phyloP scores from a whole-genome alignment of 2,888 invertebrate genomes.

The Dascillus cervinus region DNA sequence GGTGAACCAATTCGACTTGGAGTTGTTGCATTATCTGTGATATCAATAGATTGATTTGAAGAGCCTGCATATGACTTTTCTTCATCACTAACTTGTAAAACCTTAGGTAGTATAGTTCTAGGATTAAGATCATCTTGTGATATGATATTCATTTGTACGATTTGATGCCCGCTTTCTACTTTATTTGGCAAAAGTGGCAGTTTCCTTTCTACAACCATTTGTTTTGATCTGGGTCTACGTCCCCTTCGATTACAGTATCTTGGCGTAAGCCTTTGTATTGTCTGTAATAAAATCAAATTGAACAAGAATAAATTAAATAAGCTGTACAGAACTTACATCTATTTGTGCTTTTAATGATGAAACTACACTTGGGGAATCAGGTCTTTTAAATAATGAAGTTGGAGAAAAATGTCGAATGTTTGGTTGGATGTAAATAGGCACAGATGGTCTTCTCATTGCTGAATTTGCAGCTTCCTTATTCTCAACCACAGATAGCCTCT shows the following conservation, averaged over 20 bases:
- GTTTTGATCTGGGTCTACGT: conserved; percentile 43
- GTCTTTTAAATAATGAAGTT: conserved; percentile 23
- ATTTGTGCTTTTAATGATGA: conserved; percentile 44
- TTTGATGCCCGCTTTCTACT: conserved; percentile 41
- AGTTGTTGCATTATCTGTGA: conserved; percentile 23
- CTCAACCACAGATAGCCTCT: not conserved
- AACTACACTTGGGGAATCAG: conserved; percentile 27
- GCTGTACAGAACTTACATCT: conserved; percentile 35
- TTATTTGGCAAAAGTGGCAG: conserved; percentile 59
- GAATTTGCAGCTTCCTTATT: not conserved
- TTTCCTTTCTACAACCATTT: conserved; percentile 68
- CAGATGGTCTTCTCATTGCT: not conserved
- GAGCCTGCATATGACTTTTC: conserved; percentile 9
- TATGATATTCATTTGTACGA: conserved; percentile 41
- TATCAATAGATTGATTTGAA: conserved; percentile 5
- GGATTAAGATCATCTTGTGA: conserved; percentile 24
- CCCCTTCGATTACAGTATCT: conserved; percentile 41
- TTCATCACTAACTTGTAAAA: conserved; percentile 9
- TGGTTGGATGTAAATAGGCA: conserved; percentile 13
- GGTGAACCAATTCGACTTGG: conserved; percentile 26
- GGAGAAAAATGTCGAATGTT: conserved; percentile 17
- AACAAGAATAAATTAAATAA: not conserved
- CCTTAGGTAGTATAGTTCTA: conserved; percentile 10
- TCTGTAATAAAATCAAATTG: conserved; percentile 17
- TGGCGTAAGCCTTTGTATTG: conserved; percentile 36